A percentile compares a stretch with the other conserved stretches of the same genome.
Evolutionary conservation across 2,797 vertebrate species (phyloP).

Genomic region (Poeciliopsis turneri): DNA sequence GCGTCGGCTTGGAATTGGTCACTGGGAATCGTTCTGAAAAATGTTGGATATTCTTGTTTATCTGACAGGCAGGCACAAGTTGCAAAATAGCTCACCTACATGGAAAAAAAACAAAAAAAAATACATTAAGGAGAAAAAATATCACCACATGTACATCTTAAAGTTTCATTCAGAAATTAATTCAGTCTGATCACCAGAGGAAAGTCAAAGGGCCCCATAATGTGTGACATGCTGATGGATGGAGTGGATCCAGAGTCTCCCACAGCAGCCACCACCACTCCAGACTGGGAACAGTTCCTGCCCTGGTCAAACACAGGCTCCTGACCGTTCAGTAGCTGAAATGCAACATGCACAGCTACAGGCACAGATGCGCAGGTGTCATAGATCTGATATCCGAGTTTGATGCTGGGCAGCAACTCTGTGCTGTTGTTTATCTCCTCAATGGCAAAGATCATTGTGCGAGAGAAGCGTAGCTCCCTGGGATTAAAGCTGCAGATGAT

Average conservation of each 20-base stretch:
- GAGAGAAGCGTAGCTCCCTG: slow-evolving; percentile 57
- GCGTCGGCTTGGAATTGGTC: slow-evolving; percentile 76
- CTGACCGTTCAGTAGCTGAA: slow-evolving; percentile 57
- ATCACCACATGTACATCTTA: background rate
- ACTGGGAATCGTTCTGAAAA: slow-evolving; percentile 80
- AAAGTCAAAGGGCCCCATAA: slow-evolving; percentile 54
- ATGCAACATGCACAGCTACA: slow-evolving; percentile 42
- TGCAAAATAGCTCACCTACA: slow-evolving; percentile 77
- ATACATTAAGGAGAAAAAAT: background rate
- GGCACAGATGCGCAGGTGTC: slow-evolving; percentile 65
- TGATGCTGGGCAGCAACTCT: slow-evolving; percentile 53
- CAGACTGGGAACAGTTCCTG: slow-evolving; percentile 38
- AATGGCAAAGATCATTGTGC: slow-evolving; percentile 64
- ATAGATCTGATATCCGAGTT: slow-evolving; percentile 66
- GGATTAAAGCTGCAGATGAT: slow-evolving; percentile 25
- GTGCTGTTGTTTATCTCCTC: slow-evolving; percentile 71
- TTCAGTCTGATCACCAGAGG: slow-evolving; percentile 58
- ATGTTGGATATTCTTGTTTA: slow-evolving; percentile 72
- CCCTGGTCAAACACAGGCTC: background rate
- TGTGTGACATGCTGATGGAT: slow-evolving; percentile 59
- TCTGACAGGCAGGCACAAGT: slow-evolving; percentile 79
- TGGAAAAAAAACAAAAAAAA: too few relatives aligned
- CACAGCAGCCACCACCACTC: slow-evolving; percentile 52
- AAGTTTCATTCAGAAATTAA: background rate
- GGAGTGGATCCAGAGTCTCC: slow-evolving; percentile 73